Evolutionary conservation across 1,140 invertebrate species (phyloP).

Genomic region (Drosophila seguyi): DNA sequence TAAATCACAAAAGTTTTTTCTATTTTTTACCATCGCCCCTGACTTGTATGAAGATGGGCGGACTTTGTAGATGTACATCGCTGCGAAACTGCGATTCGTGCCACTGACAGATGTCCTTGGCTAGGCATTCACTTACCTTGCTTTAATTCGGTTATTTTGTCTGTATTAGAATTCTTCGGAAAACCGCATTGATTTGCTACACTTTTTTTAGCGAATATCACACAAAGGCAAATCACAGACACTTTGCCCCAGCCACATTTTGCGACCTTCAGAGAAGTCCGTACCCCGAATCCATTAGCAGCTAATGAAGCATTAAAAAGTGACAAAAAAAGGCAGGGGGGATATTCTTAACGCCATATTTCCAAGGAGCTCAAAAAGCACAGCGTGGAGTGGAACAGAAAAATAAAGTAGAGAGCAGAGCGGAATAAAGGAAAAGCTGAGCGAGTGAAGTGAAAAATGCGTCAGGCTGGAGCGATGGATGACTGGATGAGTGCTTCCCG

Average conservation of each 20-base stretch:
- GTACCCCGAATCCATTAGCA: constrained; percentile 69
- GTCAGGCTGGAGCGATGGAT: constrained; percentile 42
- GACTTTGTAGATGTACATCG: background rate
- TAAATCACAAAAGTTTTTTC: constrained; percentile 76
- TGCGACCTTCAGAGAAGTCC: constrained; percentile 1
- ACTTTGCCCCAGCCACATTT: background rate
- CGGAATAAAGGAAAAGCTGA: constrained; percentile 52
- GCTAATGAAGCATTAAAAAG: constrained; percentile 82
- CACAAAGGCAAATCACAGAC: constrained; percentile 36
- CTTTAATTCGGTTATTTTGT: constrained; percentile 3
- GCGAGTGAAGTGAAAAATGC: constrained; percentile 50
- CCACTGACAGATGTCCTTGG: constrained; percentile 10
- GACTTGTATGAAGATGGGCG: constrained; percentile 11
- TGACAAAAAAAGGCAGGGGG: constrained; percentile 48
- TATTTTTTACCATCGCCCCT: constrained; percentile 52
- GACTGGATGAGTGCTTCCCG: constrained; percentile 11
- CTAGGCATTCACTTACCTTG: background rate
- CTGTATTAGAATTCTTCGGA: background rate
- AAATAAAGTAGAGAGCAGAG: constrained; percentile 46
- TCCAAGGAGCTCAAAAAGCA: constrained; percentile 72
- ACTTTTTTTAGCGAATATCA: background rate
- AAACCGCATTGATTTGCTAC: constrained; percentile 9
- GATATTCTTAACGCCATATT: constrained; percentile 75
- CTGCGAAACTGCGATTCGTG: background rate
- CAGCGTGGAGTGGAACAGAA: constrained; percentile 19